Conservation (phyloP, 2,797 vertebrate genomes). For the Paramormyrops hopkinsi region DNA sequence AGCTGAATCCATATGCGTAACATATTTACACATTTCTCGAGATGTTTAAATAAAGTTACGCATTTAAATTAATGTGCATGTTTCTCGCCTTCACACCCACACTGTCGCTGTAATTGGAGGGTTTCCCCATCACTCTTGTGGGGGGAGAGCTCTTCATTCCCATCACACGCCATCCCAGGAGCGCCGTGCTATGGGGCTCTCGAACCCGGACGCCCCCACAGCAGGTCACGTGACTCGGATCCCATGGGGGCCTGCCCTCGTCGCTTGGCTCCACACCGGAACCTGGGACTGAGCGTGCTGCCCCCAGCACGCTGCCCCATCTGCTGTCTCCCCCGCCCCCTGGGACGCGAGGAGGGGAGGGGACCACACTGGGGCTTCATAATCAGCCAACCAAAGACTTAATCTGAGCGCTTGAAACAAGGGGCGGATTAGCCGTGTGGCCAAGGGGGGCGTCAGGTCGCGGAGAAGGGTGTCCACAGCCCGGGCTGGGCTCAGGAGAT, state of each 20-base stretch:
- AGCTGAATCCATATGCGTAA: not conserved
- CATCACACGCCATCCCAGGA: not conserved
- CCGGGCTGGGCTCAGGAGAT: not conserved
- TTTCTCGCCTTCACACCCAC: not conserved
- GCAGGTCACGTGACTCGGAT: not conserved
- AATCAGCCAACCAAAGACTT: conserved; percentile 21
- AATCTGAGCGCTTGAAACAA: conserved; percentile 19
- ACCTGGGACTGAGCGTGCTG: not conserved
- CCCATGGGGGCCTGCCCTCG: not conserved
- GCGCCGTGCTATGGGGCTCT: not conserved
- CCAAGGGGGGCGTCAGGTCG: not conserved
- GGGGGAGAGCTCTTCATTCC: not conserved
- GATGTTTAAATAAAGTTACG: not conserved
- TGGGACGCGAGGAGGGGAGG: not conserved
- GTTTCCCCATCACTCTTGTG: not conserved
- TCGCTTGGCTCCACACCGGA: too few species aligned
- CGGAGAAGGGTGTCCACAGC: not conserved
- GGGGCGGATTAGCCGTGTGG: conserved; percentile 13
- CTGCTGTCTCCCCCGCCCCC: not conserved
- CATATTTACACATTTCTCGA: not conserved
- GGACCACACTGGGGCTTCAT: conserved; percentile 9
- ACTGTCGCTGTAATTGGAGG: not conserved
- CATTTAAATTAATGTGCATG: not conserved
- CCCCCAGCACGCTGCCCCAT: not conserved
- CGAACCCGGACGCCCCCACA: not conserved